These are phyloP conservation scores for Drosophila eugracilis DNA, from an alignment of 1,140 invertebrate species.

Conservation along the genomic window DNA sequence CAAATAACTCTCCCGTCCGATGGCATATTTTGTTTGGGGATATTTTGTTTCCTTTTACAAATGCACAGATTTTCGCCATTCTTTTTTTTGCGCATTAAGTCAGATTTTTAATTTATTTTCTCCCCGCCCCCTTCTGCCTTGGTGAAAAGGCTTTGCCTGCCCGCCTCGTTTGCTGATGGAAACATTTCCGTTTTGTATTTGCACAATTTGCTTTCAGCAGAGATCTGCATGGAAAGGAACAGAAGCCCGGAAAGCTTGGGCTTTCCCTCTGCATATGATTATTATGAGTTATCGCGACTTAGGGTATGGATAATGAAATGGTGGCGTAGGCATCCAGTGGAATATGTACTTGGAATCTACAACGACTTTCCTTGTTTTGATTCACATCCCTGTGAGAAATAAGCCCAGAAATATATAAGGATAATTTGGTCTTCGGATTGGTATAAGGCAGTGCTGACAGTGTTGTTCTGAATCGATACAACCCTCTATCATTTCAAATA, in stretches of 20 bases:
- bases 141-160: slow-evolving; percentile 13
- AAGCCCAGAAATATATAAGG: too few species aligned
- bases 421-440: too few species aligned
- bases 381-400: too few species aligned
- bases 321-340: background rate
- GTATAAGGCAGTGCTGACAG: too few species aligned
- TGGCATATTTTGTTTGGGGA: slow-evolving; percentile 76
- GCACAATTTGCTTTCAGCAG: slow-evolving; percentile 60
- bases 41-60: slow-evolving; percentile 72
- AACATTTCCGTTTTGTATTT: slow-evolving; percentile 79
- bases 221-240: slow-evolving; percentile 14
- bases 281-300: background rate
- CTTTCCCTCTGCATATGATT: slow-evolving; percentile 50
- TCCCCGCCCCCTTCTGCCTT: slow-evolving; percentile 15
- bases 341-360: too few species aligned
- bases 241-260: background rate
- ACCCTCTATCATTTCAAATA: too few species aligned
- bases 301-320: background rate
- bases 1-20: slow-evolving; percentile 43
- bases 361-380: too few species aligned
- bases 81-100: slow-evolving; percentile 68
- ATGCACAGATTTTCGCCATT: slow-evolving; percentile 70
- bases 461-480: too few species aligned
- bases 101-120: slow-evolving; percentile 78
- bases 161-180: slow-evolving; percentile 36